Evolutionary conservation across 2,888 invertebrate genomes (phyloP), one percentile per base, ranked within the genome.

Genomic region (Agriopis leucophaearia): DNA sequence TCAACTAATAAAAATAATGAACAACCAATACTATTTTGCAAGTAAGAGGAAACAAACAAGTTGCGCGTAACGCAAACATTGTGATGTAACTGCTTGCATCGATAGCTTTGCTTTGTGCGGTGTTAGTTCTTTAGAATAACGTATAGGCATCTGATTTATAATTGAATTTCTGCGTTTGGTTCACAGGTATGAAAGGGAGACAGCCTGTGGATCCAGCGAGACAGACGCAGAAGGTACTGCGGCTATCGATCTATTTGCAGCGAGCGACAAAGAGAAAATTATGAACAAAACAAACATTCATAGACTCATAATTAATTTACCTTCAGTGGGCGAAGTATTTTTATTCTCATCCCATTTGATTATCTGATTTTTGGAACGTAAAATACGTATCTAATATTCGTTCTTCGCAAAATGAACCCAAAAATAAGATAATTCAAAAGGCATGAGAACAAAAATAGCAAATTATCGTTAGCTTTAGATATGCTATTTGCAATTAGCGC

Each of bases 231-330:
- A 56, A 44, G 51, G 51, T 71, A 57, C 61, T 66, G 71, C 64
- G 69, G 58, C 62, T 67, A 67, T 67, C 58, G 67, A 75, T 74
- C 54, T 66, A 65, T 69, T 69, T 64, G 56, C 47, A 58, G 63
- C 54, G 55, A 60, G 59, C 66, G 52, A 62, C 58, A 58, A 70
- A 60, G 27, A 38, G 8, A 40, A 50, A 50, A 50, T 1, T 27
- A 27, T 27, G 8, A 4, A 13, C 9, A 38, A 10, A 38, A 38
- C 9, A 10, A 38, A 38, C 9, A 38, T 9, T 38, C 9, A 38
- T 10, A 38, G 38, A 38, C 8, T 38, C 1, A 5, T 38, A 38
- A 9, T 10, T 38, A 8, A n/a, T 5, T 18, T 5, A 5, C 27
- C 27, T 27, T 27, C 27, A 27, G 27, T 27, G 1, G 27, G 27